A percentile compares a stretch with the other conserved stretches of the same genome.
Evolutionary conservation across 2,113 vertebrate genomes (phyloP).

Genomic region (Sinocyclocheilus anophthalmus): DNA sequence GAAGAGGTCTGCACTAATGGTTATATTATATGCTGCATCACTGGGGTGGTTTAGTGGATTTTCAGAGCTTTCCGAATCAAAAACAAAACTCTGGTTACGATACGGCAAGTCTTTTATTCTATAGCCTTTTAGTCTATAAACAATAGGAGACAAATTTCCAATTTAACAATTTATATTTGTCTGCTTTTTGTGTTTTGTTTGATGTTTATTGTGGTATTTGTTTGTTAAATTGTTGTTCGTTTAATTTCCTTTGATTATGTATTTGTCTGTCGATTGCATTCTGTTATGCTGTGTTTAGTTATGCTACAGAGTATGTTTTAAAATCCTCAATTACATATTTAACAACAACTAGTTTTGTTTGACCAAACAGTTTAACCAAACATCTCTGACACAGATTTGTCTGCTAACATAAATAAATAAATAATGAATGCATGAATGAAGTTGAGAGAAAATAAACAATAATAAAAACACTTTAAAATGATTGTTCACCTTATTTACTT

Average conservation of each 20-base stretch:
- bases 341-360: background rate
- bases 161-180: background rate
- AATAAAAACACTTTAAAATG: background rate
- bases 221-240: background rate
- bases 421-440: too few relatives aligned
- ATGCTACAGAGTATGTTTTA: background rate
- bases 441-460: background rate
- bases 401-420: background rate
- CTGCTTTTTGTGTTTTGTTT: background rate
- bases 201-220: background rate
- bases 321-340: background rate
- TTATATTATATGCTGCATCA: conserved; percentile 54
- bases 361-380: background rate
- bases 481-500: too few relatives aligned
- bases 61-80: conserved; percentile 6
- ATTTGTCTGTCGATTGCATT: background rate
- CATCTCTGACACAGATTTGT: background rate
- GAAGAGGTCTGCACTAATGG: conserved; percentile 52
- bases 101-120: background rate
- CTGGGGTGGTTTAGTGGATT: conserved; percentile 49
- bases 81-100: conserved; percentile 5
- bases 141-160: background rate
- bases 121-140: background rate
- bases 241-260: background rate
- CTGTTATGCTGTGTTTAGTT: background rate